Base-by-base conservation (phyloP, 2,888 invertebrate species). In the Drosophila niveifrons region DNA sequence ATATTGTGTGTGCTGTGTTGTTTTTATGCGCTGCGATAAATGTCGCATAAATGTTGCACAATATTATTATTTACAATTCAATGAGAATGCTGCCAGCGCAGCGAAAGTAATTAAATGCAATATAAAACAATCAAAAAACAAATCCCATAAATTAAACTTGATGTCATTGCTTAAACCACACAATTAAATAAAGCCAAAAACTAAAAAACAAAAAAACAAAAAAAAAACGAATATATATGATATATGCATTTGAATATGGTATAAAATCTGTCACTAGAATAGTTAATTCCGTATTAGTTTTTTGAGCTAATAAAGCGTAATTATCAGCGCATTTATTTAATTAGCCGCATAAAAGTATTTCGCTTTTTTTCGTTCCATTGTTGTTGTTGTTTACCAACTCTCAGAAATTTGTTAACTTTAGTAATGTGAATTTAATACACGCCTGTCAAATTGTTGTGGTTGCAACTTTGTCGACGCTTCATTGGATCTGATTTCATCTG, bases 251-350 rank as follows among this genome's bases (percentile, higher is more conserved):
- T 17, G 18, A 36, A 55, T 66, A 41, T 56, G 57, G 13, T 13
- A 79, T 67, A 66, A 75, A 83, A 82, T 83, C 81, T 86, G 82
- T 83, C 87, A 80, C 31, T 68, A 67, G 29, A 76, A 85, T 80
- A 58, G 87, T 83, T 83, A 83, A 83, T 82, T 55, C 67, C 84
- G 73, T 69, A 69, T 86, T 83, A 81, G 87, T 75, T 80, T 56
- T 41, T 61, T 75, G 66, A 86, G 75, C 82, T 83, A 82, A 86
- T 82, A 86, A 86, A 75, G 81, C 81, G 78, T 72, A 81, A 82
- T 82, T 82, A 82, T 75, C 82, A 47, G 55, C 67, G 66, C 70
- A 86, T 86, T 82, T 82, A 86, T 82, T 82, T 80, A 82, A 82
- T 82, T 82, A 82, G 86, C 75, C 83, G 47, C 47, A 66, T 58